These are phyloP conservation scores for Morpho helenor DNA, from an alignment of 2,888 invertebrate genomes.

Conservation along the genomic window DNA sequence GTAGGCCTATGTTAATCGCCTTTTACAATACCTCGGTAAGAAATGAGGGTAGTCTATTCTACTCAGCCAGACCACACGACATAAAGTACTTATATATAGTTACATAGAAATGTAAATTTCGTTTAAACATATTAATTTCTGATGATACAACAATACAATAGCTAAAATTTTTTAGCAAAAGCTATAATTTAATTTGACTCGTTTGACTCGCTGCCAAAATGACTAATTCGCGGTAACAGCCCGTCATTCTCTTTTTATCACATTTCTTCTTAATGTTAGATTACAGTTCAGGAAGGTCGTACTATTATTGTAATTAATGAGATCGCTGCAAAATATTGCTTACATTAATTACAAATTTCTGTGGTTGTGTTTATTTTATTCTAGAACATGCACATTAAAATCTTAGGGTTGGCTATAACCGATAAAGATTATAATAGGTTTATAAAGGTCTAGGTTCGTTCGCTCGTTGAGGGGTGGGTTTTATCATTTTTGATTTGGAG, in stretches of 20 bases:
- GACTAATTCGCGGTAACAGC: constrained; percentile 61
- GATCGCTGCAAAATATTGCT: constrained; percentile 15
- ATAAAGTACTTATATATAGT: no score
- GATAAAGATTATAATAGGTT: neutral
- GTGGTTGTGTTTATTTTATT: constrained; percentile 1
- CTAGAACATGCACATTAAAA: constrained; percentile 2
- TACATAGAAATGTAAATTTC: no score
- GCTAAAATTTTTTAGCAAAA: constrained; percentile 44
- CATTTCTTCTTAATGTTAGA: constrained; percentile 53
- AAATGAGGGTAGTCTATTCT: no score
- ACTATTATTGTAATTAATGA: constrained; percentile 42
- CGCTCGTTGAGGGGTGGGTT: no score
- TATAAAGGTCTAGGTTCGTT: no score
- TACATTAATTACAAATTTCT: constrained; percentile 15
- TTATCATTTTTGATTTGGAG: no score
- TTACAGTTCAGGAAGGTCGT: constrained; percentile 35
- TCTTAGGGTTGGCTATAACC: constrained; percentile 5
- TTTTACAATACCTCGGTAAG: no score
- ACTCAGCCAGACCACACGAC: no score
- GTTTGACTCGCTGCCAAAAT: constrained; percentile 70
- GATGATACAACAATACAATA: constrained; percentile 43
- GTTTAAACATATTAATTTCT: no score
- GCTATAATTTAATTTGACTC: constrained; percentile 61
- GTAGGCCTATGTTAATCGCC: no score
- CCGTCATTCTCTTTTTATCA: constrained; percentile 57